Conservation (phyloP, 2,113 vertebrate species). For the Heliornis fulica region DNA sequence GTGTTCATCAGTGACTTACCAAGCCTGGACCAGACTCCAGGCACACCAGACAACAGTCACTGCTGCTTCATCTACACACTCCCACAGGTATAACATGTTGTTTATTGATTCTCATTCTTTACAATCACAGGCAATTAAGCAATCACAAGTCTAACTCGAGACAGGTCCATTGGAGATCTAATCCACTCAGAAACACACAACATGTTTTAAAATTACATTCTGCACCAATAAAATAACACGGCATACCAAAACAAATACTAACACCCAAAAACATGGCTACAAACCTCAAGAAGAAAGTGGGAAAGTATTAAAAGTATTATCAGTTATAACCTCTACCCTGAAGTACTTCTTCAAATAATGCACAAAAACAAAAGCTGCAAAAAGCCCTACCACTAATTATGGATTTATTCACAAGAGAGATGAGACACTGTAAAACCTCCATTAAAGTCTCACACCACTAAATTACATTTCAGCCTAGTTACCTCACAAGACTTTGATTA, state of each 20-base stretch:
- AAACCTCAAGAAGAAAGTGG: not conserved
- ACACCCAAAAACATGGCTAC: not conserved
- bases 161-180: not conserved
- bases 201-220: not conserved
- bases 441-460: not conserved
- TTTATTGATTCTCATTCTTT: not conserved
- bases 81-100: not conserved
- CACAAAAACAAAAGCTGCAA: not conserved
- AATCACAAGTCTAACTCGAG: not conserved
- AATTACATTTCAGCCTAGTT: not conserved
- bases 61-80: rapidly evolving
- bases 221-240: not conserved
- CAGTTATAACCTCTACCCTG: not conserved
- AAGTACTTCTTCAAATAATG: not conserved
- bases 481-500: not conserved
- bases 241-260: not conserved
- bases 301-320: not conserved
- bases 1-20: not conserved
- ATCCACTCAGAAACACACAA: not conserved
- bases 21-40: not conserved
- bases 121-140: not conserved
- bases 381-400: not conserved
- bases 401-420: not conserved
- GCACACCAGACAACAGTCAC: not conserved
- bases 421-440: not conserved